Percentiles rank a stretch among this genome's conserved stretches.
Conservation (phyloP, 2,113 vertebrate genomes). For the Pachycephala philippinensis region DNA sequence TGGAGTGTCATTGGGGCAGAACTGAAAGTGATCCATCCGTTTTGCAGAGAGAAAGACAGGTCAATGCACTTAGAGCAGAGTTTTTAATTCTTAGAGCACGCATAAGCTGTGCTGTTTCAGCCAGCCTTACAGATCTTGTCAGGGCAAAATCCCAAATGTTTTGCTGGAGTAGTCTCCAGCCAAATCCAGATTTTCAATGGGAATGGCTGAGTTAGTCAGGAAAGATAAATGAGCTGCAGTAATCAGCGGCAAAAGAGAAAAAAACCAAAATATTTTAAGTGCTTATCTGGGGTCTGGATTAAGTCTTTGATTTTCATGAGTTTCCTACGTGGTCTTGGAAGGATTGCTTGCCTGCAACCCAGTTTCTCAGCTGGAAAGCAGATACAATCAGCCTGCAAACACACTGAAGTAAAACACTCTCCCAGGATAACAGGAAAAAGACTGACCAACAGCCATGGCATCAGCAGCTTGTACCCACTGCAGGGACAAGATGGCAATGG, state of each 20-base stretch:
- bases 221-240: neutral
- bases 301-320: neutral
- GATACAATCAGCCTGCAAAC: neutral
- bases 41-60: neutral
- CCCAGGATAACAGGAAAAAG: neutral
- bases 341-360: neutral
- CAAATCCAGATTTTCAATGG: neutral
- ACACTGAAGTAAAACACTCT: neutral
- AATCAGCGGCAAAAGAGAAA: neutral
- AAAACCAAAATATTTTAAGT: neutral
- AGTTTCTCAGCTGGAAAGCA: neutral
- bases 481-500: neutral
- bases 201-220: neutral
- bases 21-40: neutral
- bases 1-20: neutral
- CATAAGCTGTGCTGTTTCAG: neutral
- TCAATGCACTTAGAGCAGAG: neutral
- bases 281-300: neutral
- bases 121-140: neutral
- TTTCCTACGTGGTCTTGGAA: neutral
- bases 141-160: neutral
- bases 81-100: neutral
- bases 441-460: neutral
- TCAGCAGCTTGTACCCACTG: neutral
- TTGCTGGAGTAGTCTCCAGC: neutral